Conservation (phyloP, 2,113 vertebrate species). For the Albula goreensis region DNA sequence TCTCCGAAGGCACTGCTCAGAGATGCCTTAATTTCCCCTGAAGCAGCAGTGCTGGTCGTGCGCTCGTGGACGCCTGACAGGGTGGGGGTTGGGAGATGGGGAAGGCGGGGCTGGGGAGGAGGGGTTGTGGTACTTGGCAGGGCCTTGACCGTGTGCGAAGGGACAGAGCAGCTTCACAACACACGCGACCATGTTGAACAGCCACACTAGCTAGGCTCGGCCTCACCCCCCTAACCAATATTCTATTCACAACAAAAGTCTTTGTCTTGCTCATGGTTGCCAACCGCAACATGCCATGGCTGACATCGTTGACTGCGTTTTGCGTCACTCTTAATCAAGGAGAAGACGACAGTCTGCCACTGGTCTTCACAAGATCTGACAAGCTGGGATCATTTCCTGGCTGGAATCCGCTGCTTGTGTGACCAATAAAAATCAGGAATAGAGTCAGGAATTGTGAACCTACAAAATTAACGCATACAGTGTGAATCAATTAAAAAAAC, state of each 20-base stretch:
- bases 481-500: slow-evolving; percentile 38
- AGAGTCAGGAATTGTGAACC: too few species aligned
- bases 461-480: slow-evolving; percentile 31
- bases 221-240: too few species aligned
- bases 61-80: neutral
- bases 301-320: slow-evolving; percentile 25
- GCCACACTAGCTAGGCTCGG: too few species aligned
- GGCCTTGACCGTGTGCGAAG: slow-evolving; percentile 64
- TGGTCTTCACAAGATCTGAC: too few species aligned
- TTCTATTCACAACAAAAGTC: slow-evolving; percentile 38
- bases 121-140: slow-evolving; percentile 48
- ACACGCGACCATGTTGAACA: too few species aligned
- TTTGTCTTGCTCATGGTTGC: slow-evolving; percentile 59
- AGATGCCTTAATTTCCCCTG: slow-evolving; percentile 70
- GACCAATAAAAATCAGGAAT: too few species aligned
- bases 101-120: too few species aligned
- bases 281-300: slow-evolving; percentile 11
- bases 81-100: slow-evolving; percentile 25
- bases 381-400: slow-evolving; percentile 38
- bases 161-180: slow-evolving; percentile 31
- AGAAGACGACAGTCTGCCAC: too few species aligned
- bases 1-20: slow-evolving; percentile 58
- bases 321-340: too few species aligned
- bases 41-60: slow-evolving; percentile 56
- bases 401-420: slow-evolving; percentile 37